Conservation (phyloP, 2,113 vertebrate species). For the Elephas maximus region DNA sequence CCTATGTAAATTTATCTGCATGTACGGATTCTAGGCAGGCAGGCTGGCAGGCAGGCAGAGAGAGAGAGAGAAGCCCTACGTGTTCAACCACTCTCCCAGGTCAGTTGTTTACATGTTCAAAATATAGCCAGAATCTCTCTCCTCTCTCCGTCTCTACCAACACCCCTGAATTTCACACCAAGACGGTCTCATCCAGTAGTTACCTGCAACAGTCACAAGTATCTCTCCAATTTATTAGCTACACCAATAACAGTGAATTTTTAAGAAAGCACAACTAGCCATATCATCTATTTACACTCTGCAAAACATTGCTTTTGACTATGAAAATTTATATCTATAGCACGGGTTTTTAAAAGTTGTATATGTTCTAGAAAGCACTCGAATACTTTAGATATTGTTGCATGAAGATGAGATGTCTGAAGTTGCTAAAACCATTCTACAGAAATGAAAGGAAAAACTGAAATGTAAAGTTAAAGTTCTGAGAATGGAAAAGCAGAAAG, state of each 20-base stretch:
- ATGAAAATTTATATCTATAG: not conserved
- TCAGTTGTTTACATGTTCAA: not conserved
- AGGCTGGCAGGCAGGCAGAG: too few species aligned
- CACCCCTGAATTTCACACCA: not conserved
- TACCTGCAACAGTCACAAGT: not conserved
- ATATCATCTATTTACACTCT: not conserved
- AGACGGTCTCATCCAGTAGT: not conserved
- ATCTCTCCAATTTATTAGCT: not conserved
- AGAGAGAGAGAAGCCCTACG: not conserved
- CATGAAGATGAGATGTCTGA: not conserved
- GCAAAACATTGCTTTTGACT: not conserved
- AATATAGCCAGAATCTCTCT: not conserved
- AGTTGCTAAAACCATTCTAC: not conserved
- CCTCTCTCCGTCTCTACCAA: not conserved
- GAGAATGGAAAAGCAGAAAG: not conserved
- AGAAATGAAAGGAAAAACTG: not conserved
- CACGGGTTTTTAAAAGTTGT: not conserved
- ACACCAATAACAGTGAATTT: not conserved
- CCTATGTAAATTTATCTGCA: fast-evolving
- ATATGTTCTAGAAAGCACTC: not conserved
- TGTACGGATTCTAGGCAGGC: too few species aligned
- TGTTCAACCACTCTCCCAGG: too few species aligned
- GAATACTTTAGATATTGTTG: not conserved
- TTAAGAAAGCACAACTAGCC: not conserved
- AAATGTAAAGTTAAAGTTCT: not conserved